Percentiles rank a stretch among this genome's conserved stretches.
Evolutionary conservation across 2,113 vertebrate species (phyloP).

Genomic region (Mystacornis crossleyi): DNA sequence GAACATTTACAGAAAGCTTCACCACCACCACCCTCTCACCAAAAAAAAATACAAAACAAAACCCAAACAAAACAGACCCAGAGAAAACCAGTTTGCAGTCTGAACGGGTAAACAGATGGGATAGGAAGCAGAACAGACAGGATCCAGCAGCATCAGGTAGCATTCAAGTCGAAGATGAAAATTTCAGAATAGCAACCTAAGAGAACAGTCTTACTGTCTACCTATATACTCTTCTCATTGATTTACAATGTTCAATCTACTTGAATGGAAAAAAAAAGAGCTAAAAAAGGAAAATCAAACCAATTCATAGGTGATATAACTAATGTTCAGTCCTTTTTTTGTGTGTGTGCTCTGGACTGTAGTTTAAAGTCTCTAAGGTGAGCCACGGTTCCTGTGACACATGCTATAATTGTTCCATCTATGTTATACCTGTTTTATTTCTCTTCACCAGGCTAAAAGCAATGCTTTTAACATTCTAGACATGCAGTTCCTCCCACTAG

Average conservation of each 20-base stretch:
- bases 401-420: background rate
- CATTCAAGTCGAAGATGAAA: background rate
- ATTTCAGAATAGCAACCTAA: background rate
- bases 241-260: background rate
- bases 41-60: background rate
- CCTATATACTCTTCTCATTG: background rate
- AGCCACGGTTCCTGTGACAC: background rate
- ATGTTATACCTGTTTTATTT: background rate
- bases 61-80: background rate
- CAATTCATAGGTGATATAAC: background rate
- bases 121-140: background rate
- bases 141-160: background rate
- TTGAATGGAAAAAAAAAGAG: background rate
- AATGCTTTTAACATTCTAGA: background rate
- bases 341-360: rapidly evolving
- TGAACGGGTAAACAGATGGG: background rate
- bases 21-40: rapidly evolving
- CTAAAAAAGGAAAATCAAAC: background rate
- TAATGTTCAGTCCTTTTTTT: background rate
- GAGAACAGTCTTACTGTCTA: background rate
- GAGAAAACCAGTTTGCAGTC: background rate
- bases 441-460: background rate
- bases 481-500: background rate
- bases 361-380: background rate
- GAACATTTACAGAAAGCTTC: background rate